Evolutionary conservation across 1,140 invertebrate genomes (phyloP), one percentile per base, ranked within the genome.

Genomic region (Apis laboriosa): DNA sequence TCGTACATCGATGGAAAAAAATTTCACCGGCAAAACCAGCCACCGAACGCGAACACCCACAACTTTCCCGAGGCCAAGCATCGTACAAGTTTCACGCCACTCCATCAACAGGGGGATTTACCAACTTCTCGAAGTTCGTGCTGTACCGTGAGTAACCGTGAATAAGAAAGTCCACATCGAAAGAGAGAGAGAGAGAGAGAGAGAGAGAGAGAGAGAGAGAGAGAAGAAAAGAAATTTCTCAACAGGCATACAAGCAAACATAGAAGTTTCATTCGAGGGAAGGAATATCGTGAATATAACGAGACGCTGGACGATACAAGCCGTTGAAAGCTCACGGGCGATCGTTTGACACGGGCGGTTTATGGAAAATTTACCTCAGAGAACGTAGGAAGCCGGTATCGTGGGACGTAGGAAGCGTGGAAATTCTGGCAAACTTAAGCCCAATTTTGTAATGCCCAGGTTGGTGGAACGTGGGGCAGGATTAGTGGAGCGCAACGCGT

Each of bases 381-480:
- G 86, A 91, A 90, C 81, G 83, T 84, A 53, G 89, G 79, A 79
- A 84, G 87, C 75, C 90, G 86, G 9, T 83, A 67, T 85, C 86
- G 89, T 43, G 87, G 89, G 79, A 79, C 83, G 87, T 74, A 90
- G 86, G 9, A 77, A 67, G 84, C 86, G 89, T 43, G 87, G 78
- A 82, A 88, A 85, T 88, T 92, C 90, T 66, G 89, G 84, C 24
- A 88, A 66, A 90, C 78, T 88, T 86, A 92, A 88, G 80, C 89
- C 90, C 86, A 89, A 80, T 90, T 92, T 91, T 81, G 84, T 87
- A 55, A 89, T 84, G 21, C 80, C 90, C 21, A 90, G 83, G 75
- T 87, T 86, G 67, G 84, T 67, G 49, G 87, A 83, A 76, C 86
- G 90, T 70, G 83, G 72, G 34, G 77, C 82, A 53, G 89, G 90